These are phyloP conservation scores for Iphiclides podalirius DNA, from an alignment of 2,888 invertebrate genomes.

Conservation along the genomic window DNA sequence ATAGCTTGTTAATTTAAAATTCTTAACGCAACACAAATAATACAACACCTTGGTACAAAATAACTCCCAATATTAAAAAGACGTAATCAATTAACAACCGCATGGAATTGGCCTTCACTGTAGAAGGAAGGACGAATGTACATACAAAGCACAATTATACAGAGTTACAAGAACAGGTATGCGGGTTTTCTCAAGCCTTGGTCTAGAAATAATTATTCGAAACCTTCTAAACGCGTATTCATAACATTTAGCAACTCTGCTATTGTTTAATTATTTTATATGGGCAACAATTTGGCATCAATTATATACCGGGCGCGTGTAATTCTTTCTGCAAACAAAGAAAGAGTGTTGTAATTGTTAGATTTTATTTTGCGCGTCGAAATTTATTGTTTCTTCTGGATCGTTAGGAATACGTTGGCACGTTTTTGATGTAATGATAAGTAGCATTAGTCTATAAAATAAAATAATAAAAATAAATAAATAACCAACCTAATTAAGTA, in stretches of 20 bases:
- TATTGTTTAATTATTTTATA: conserved; percentile 13
- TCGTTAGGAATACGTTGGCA: no score
- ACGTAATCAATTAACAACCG: conserved; percentile 6
- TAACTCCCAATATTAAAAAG: not conserved
- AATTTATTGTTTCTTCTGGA: no score
- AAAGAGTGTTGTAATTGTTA: not conserved
- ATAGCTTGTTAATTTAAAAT: not conserved
- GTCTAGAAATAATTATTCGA: conserved; percentile 21
- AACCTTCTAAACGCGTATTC: conserved; percentile 20
- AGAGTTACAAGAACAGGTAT: conserved; percentile 16
- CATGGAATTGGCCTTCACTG: conserved; percentile 12
- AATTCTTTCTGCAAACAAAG: not conserved
- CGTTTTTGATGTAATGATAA: no score
- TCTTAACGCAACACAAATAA: not conserved
- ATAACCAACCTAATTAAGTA: no score
- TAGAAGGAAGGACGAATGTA: conserved; percentile 17
- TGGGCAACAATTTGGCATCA: conserved; percentile 2
- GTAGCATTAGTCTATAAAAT: no score
- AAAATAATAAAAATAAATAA: no score
- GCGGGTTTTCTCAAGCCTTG: conserved; percentile 25
- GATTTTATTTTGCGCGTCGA: not conserved
- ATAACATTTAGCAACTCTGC: conserved; percentile 17
- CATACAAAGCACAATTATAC: conserved; percentile 20
- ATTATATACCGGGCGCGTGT: conserved; percentile 1
- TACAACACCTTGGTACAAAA: not conserved